Conservation (phyloP, 2,888 invertebrate species). For the Tigriopus californicus region DNA sequence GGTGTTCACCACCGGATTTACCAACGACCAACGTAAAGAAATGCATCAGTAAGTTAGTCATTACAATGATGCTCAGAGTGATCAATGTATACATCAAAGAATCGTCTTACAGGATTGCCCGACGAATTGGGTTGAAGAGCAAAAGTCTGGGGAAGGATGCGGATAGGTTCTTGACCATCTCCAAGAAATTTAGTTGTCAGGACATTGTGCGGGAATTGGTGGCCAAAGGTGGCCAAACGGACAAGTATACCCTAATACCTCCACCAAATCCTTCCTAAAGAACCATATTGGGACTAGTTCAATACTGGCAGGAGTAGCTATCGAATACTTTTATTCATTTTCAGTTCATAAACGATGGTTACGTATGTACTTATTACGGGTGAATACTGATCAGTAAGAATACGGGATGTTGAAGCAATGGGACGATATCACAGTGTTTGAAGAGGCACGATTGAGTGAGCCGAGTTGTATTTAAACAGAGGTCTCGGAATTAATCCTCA, state of each 20-base stretch:
- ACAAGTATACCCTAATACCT: not conserved
- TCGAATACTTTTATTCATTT: no score
- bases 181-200: not conserved
- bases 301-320: no score
- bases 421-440: no score
- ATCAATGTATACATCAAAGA: not conserved
- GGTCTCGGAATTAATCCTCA: constrained; percentile 85
- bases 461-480: constrained; percentile 46
- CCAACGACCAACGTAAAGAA: not conserved
- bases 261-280: not conserved
- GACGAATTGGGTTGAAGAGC: not conserved
- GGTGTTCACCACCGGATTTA: not conserved
- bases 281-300: no score
- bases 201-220: not conserved
- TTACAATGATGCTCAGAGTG: not conserved
- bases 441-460: not conserved
- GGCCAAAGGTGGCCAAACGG: not conserved
- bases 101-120: not conserved
- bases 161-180: not conserved
- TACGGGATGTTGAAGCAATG: no score
- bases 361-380: no score
- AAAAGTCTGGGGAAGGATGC: not conserved
- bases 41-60: not conserved
- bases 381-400: no score
- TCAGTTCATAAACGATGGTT: no score